Conservation (phyloP, 2,113 vertebrate species). For the Chaetops frenatus region DNA sequence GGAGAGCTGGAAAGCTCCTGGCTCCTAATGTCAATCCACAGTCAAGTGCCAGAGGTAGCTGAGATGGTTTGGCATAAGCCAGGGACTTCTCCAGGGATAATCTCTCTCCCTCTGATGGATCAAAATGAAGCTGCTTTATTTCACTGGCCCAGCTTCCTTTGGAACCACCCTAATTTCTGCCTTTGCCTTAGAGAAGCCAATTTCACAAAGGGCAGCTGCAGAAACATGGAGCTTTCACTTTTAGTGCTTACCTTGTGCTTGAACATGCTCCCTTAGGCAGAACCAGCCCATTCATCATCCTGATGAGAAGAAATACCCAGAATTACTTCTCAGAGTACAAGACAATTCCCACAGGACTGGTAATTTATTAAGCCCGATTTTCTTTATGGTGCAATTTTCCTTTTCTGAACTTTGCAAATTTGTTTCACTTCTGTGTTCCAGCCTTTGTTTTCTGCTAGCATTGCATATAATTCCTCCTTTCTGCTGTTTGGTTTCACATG, state of each 20-base stretch:
- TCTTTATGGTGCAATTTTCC: neutral
- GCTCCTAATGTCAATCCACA: neutral
- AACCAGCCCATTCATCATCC: neutral
- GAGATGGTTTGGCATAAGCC: neutral
- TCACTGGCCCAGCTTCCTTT: neutral
- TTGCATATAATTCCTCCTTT: neutral
- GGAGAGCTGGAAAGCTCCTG: neutral
- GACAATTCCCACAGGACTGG: neutral
- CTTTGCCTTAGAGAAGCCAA: neutral
- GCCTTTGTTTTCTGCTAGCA: neutral
- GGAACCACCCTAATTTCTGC: neutral
- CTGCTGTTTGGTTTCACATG: neutral
- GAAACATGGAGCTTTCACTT: neutral
- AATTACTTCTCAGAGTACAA: neutral
- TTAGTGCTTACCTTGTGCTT: neutral
- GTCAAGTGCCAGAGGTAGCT: neutral
- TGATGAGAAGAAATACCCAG: neutral
- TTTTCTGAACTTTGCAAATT: neutral
- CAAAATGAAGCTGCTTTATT: neutral
- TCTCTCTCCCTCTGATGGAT: neutral
- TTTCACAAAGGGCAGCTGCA: neutral
- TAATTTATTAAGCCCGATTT: neutral
- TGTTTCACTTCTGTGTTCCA: neutral
- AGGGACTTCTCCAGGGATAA: neutral
- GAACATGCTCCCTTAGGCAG: neutral